phyloP scores from a whole-genome alignment of 1,140 invertebrate genomes.

The Heliconius hermathena region DNA sequence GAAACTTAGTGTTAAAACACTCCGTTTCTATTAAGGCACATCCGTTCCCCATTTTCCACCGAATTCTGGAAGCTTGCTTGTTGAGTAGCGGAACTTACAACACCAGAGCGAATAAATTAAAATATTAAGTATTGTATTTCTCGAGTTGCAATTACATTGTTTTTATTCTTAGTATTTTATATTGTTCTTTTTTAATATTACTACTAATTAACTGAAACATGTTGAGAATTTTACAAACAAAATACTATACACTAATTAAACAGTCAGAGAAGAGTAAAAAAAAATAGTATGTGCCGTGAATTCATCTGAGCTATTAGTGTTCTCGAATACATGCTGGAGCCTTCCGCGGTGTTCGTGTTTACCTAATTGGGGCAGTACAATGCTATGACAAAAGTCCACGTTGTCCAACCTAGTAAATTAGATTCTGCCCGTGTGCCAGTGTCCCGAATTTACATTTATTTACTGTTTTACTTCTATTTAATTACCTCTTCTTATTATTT shows the following conservation, averaged over 20 bases:
- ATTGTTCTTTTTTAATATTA: too few relatives aligned
- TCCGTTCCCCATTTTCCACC: too few relatives aligned
- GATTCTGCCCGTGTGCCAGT: conserved; percentile 55
- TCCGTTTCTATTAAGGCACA: too few relatives aligned
- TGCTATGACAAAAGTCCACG: conserved; percentile 71
- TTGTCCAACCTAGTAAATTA: conserved; percentile 66
- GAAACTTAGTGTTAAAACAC: too few relatives aligned
- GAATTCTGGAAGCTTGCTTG: too few relatives aligned
- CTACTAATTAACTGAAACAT: too few relatives aligned
- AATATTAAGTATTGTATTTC: too few relatives aligned
- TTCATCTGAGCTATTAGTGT: conserved; percentile 63
- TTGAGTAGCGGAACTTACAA: too few relatives aligned
- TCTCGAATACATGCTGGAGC: conserved; percentile 59
- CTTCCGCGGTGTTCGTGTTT: conserved; percentile 61
- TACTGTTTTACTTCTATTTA: conserved; percentile 74
- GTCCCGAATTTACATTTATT: conserved; percentile 56
- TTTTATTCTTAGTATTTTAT: too few relatives aligned
- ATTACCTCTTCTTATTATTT: conserved; percentile 42
- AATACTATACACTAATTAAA: background rate
- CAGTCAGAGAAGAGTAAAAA: background rate
- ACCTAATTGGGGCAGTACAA: conserved; percentile 71
- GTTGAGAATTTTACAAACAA: background rate
- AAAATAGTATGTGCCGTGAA: conserved; percentile 11
- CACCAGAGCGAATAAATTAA: too few relatives aligned
- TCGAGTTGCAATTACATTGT: too few relatives aligned